Evolutionary conservation across 2,888 invertebrate species (phyloP).

Genomic region (Phymatocera aterrima): DNA sequence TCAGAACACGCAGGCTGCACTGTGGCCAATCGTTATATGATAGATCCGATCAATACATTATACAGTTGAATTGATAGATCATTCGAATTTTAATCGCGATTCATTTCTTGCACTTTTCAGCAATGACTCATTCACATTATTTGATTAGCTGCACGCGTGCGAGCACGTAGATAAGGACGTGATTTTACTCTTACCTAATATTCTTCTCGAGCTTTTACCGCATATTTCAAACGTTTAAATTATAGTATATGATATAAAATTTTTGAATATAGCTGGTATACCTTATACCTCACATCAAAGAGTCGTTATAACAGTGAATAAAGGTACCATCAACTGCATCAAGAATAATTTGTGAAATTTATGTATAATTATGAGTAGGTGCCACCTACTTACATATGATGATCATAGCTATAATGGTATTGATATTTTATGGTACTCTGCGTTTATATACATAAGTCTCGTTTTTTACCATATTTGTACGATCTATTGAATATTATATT

Average conservation of each 20-base stretch:
- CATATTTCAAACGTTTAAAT: no score
- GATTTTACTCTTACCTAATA: not conserved
- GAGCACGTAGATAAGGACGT: not conserved
- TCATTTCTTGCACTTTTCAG: not conserved
- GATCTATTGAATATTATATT: conserved; percentile 31
- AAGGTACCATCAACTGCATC: no score
- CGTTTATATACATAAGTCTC: not conserved
- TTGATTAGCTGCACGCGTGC: not conserved
- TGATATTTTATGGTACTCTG: not conserved
- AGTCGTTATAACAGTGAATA: no score
- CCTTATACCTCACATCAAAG: not conserved
- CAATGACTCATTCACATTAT: not conserved
- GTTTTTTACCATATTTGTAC: conserved; percentile 32
- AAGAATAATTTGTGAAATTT: conserved; percentile 22
- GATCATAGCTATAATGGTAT: not conserved
- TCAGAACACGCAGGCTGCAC: not conserved
- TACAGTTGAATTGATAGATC: not conserved
- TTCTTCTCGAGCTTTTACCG: not conserved
- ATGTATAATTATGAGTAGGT: no score
- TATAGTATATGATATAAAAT: not conserved
- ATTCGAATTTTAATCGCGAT: not conserved
- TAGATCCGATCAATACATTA: not conserved
- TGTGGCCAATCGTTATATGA: not conserved
- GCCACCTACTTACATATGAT: not conserved
- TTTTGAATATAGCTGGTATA: not conserved